Evolutionary conservation across 2,888 invertebrate species (phyloP).

Genomic region (Aspidiotus rigidus): DNA sequence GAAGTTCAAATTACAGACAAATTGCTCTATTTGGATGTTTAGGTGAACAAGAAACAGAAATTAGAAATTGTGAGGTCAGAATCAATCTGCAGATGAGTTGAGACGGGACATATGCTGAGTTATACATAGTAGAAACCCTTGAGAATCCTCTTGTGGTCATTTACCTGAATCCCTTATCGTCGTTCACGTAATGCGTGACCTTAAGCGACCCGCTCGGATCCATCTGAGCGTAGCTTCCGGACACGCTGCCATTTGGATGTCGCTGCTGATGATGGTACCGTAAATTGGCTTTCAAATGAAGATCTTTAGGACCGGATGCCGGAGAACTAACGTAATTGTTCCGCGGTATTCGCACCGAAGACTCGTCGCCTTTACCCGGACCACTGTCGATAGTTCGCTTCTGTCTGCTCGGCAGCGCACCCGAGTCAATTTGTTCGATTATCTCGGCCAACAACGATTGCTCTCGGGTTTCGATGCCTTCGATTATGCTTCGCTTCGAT

Average conservation of each 20-base stretch:
- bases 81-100: neutral
- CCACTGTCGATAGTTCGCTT: conserved; percentile 16
- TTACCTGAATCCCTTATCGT: conserved; percentile 58
- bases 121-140: neutral
- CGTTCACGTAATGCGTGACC: conserved; percentile 56
- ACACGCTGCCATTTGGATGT: conserved; percentile 59
- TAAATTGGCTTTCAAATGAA: conserved; percentile 45
- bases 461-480: conserved; percentile 19
- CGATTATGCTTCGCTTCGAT: conserved; percentile 19
- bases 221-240: conserved; percentile 62
- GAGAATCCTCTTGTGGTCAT: too few species aligned
- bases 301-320: conserved; percentile 14
- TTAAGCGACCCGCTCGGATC: conserved; percentile 55
- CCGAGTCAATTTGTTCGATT: neutral
- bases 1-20: too few species aligned
- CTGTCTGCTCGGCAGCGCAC: neutral
- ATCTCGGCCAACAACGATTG: conserved; percentile 16
- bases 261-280: conserved; percentile 64
- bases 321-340: conserved; percentile 7
- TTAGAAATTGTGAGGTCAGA: too few species aligned
- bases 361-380: neutral
- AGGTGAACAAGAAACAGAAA: too few species aligned
- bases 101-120: neutral
- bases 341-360: neutral
- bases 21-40: too few species aligned